Conservation (phyloP, 2,113 vertebrate genomes). For the Podiceps cristatus region DNA sequence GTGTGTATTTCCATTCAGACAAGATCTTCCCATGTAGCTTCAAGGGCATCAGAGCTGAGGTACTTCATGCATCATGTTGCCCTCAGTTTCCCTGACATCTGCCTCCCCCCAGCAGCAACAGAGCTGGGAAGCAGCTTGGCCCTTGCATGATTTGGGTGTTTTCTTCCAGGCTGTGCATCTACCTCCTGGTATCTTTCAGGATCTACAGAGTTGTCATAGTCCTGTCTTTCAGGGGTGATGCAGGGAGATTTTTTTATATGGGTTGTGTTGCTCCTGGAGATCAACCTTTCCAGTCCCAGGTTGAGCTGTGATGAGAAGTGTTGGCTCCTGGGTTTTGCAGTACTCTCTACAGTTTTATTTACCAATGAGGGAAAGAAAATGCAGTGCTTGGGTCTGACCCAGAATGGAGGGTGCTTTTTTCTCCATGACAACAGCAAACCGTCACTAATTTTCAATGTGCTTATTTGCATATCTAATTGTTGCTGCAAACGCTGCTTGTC, state of each 20-base stretch:
- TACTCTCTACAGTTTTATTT: neutral
- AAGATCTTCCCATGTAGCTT: neutral
- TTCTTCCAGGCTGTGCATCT: neutral
- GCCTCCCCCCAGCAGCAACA: neutral
- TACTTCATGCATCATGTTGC: neutral
- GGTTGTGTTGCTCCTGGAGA: neutral
- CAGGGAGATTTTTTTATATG: neutral
- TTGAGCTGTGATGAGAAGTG: neutral
- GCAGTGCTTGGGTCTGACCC: neutral
- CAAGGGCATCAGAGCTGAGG: neutral
- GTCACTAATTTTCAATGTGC: conserved; percentile 10
- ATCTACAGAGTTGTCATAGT: neutral
- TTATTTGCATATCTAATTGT: conserved; percentile 57
- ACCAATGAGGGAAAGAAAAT: neutral
- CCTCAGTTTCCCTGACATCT: neutral
- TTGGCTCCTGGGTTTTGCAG: neutral
- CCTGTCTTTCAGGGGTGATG: neutral
- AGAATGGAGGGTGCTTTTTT: neutral
- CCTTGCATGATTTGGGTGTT: neutral
- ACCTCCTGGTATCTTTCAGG: neutral
- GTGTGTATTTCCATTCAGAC: neutral
- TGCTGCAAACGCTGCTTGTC: neutral
- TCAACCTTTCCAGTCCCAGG: neutral
- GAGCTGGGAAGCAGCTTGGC: neutral
- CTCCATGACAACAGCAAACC: conserved; percentile 21